Percentiles rank a stretch among this genome's conserved stretches.
Evolutionary conservation across 2,113 vertebrate species (phyloP).

Genomic region (Myrmophylax atrothorax): DNA sequence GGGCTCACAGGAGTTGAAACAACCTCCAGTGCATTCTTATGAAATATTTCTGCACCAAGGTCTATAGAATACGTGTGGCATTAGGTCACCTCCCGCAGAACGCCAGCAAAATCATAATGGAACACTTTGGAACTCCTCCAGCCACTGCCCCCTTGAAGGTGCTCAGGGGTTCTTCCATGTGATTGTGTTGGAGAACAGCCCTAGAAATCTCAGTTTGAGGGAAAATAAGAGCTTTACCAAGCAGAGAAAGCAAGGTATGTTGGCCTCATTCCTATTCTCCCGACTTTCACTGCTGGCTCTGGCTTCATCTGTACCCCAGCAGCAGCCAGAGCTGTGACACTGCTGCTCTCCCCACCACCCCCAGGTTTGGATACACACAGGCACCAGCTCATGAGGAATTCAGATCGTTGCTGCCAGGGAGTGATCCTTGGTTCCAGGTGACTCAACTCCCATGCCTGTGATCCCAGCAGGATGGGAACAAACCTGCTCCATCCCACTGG

Average conservation of each 20-base stretch:
- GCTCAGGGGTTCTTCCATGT: background rate
- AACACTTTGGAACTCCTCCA: background rate
- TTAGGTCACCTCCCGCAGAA: background rate
- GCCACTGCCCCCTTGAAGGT: accelerated
- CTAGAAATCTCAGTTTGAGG: background rate
- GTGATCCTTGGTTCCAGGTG: accelerated
- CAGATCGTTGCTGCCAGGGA: background rate
- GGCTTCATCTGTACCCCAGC: background rate
- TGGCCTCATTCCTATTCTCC: background rate
- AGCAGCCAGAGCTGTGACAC: background rate
- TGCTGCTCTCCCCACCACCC: background rate
- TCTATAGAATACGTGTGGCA: background rate
- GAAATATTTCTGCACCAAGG: background rate
- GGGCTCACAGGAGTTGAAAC: background rate
- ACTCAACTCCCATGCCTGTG: background rate
- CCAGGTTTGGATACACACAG: background rate
- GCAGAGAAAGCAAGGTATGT: background rate
- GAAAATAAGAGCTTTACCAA: background rate
- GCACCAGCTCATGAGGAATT: background rate
- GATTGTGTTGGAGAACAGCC: background rate
- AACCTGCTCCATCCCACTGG: background rate
- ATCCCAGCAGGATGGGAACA: background rate
- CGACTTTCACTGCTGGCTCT: background rate
- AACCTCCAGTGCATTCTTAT: background rate
- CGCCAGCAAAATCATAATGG: background rate